Conservation (phyloP, 2,113 vertebrate species). For the Azemiops feae region DNA sequence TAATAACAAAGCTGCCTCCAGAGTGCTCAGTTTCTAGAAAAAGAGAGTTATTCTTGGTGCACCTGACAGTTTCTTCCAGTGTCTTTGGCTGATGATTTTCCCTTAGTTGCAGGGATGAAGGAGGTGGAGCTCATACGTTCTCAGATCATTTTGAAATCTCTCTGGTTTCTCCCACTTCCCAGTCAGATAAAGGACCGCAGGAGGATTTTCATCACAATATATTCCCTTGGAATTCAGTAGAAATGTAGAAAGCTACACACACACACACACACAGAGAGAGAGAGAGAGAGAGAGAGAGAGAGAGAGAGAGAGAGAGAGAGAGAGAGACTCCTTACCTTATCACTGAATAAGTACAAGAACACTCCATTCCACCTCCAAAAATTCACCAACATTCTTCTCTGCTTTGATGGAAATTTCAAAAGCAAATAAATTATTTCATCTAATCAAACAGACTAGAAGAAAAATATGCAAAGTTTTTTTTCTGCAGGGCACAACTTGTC, state of each 20-base stretch:
- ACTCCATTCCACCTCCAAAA: background rate
- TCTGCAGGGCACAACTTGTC: background rate
- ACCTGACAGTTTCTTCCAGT: background rate
- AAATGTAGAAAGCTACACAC: background rate
- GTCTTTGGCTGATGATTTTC: background rate
- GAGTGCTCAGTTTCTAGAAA: background rate
- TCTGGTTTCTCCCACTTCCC: background rate
- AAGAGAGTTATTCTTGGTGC: background rate
- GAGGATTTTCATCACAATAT: background rate
- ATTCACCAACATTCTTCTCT: background rate
- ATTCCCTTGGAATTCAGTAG: background rate
- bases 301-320: too few relatives aligned
- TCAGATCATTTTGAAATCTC: background rate
- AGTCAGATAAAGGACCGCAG: background rate
- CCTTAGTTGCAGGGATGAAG: background rate
- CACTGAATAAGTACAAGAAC: background rate
- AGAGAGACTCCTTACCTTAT: background rate
- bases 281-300: too few relatives aligned
- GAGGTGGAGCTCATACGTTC: background rate
- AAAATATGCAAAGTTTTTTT: background rate
- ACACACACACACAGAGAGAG: too few relatives aligned
- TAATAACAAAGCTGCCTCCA: background rate
- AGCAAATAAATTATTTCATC: background rate
- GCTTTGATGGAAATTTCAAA: background rate
- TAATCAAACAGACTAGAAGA: background rate